Evolutionary conservation across 2,113 vertebrate genomes (phyloP).

Genomic region (Strix uralensis): DNA sequence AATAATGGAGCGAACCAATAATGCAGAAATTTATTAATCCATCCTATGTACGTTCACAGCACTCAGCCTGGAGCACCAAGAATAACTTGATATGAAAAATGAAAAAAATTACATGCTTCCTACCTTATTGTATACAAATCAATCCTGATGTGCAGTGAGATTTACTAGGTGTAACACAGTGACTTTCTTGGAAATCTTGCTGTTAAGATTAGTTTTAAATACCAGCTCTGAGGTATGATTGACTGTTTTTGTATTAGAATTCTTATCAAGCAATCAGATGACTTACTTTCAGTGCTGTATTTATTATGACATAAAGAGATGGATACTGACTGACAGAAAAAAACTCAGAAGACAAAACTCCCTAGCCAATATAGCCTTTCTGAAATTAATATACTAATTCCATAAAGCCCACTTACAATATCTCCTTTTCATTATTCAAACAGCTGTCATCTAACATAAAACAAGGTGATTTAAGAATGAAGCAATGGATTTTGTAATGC

Average conservation of each 20-base stretch:
- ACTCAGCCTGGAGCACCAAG: background rate
- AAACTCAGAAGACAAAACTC: background rate
- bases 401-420: conserved; percentile 8
- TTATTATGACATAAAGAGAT: conserved; percentile 5
- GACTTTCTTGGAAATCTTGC: background rate
- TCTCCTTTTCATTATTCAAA: background rate
- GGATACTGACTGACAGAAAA: background rate
- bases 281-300: background rate
- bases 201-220: background rate
- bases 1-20: background rate
- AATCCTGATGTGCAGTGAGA: background rate
- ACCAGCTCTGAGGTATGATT: background rate
- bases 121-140: background rate
- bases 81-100: background rate
- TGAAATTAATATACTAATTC: conserved; percentile 21
- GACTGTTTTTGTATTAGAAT: background rate
- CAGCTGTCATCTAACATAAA: conserved; percentile 17
- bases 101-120: background rate
- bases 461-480: background rate
- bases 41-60: background rate
- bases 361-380: conserved; percentile 6
- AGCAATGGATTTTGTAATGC: background rate
- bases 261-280: background rate
- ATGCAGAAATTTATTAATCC: background rate
- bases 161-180: background rate